Evolutionary conservation across 2,113 vertebrate genomes (phyloP), one percentile per base, ranked within the genome.

Genomic region (Oophaga pumilio): DNA sequence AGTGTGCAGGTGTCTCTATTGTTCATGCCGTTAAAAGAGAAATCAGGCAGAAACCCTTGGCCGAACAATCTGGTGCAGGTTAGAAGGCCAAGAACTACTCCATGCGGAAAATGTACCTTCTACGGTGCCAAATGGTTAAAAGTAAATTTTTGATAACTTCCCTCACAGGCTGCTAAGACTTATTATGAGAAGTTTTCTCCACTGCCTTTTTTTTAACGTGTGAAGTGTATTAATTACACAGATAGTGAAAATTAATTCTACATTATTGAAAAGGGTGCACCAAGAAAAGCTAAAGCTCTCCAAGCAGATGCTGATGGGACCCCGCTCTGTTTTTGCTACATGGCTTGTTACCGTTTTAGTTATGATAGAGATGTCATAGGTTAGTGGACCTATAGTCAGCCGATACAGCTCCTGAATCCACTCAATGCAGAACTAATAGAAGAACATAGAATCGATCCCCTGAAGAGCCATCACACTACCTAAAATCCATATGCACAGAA

Each of bases 1-100:
- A n/a, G 20, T 49, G 20, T 50, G 73, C 84, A 85, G 84, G 84
- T 64, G 84, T 76, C 53, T n/a, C 56, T 24, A 43, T 76, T 76
- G 71, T 85, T 60, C 33, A 22, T 18, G 69, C 56, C 17, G 8
- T 59, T 64, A 14, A 50, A 76, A 73, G 28, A 18, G 84, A 85
- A 76, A 26, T 59, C 53, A 62, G 26, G 57, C 66, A 85, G 22
- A 57, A 76, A 60, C 69, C 71, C 28, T 76, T 85, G 84, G 84
- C 84, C 76, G 26, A 79, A 59, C 76, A 28, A 56, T 57, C 76
- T 28, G 77, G 77, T 60, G 24, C 77, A 26, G 15, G n/a, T 80
- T 80, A 57, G 77, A 59, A 57, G 28, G 77, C 77, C 77, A 80
- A 80, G 77, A 59, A 28, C 28, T 28, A 20, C 26, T 20, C 60